A percentile compares a stretch with the other conserved stretches of the same genome.
These are phyloP conservation scores for Meteorus cinctellus DNA, from an alignment of 2,888 invertebrate species.

Conservation along the genomic window DNA sequence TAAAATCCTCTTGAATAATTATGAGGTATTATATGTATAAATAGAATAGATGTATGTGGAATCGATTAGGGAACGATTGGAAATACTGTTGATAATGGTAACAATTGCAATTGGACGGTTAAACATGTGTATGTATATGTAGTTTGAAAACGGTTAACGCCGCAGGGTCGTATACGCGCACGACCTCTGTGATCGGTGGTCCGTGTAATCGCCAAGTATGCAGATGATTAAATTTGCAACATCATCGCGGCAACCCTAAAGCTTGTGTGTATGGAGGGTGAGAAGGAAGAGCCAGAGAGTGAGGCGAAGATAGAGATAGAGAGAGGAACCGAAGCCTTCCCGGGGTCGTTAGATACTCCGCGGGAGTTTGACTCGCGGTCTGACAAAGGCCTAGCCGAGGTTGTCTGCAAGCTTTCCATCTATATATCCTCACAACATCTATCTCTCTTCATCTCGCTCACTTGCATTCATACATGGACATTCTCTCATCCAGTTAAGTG, in stretches of 20 bases:
- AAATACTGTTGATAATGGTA: constrained; percentile 34
- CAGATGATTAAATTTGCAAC: constrained; percentile 74
- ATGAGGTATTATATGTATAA: not conserved
- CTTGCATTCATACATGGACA: not conserved
- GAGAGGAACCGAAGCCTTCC: constrained; percentile 40
- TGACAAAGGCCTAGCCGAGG: constrained; percentile 57
- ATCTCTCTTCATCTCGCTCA: not conserved
- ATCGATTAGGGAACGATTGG: constrained; percentile 43
- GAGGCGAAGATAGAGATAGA: no score
- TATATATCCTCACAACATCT: not conserved
- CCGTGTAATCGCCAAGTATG: constrained; percentile 74
- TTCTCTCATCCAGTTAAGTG: not conserved
- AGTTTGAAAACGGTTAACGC: constrained; percentile 55
- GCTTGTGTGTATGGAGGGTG: constrained; percentile 25
- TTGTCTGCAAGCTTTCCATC: constrained; percentile 29
- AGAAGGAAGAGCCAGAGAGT: not conserved
- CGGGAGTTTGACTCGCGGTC: constrained; percentile 59
- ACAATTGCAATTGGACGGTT: constrained; percentile 42
- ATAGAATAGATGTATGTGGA: constrained; percentile 19
- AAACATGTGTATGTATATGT: constrained; percentile 25
- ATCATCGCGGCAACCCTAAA: constrained; percentile 69
- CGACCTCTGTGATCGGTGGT: constrained; percentile 72
- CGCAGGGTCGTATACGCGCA: constrained; percentile 55
- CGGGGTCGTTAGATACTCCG: constrained; percentile 59
- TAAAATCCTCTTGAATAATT: not conserved